Conservation (phyloP, 2,797 vertebrate genomes). For the Notamacropus eugenii region DNA sequence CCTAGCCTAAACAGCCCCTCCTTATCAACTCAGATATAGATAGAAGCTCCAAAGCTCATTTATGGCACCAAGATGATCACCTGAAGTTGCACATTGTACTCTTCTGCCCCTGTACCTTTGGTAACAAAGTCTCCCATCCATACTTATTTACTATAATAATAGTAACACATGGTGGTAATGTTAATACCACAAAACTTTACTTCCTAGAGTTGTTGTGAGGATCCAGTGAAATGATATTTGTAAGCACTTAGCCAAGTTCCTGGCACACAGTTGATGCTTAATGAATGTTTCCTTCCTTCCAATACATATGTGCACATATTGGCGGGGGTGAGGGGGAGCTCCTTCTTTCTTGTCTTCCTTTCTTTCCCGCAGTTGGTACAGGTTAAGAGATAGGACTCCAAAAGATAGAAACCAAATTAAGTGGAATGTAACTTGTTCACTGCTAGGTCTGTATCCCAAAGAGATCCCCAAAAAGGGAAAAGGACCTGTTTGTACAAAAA, state of each 20-base stretch:
- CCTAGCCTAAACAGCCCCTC: background rate
- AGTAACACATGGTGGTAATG: too few species aligned
- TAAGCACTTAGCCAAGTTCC: background rate
- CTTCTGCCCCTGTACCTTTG: background rate
- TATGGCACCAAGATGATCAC: background rate
- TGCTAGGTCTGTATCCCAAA: background rate
- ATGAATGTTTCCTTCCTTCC: background rate
- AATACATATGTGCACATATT: background rate
- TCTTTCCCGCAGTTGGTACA: background rate
- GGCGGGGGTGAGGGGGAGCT: background rate
- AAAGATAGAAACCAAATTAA: background rate
- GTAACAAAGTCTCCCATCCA: background rate
- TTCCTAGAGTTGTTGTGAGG: background rate
- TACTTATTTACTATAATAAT: background rate
- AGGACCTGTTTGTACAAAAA: background rate
- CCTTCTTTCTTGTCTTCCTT: background rate
- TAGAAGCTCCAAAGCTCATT: background rate
- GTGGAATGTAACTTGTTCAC: background rate
- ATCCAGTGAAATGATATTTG: background rate
- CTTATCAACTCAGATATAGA: background rate
- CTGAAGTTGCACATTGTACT: background rate
- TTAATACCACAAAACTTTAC: background rate
- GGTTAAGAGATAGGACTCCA: background rate
- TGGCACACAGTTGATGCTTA: background rate
- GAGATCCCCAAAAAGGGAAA: background rate